These are phyloP conservation scores for Anguilla obscura DNA, from an alignment of 2,797 vertebrate species.

Conservation along the genomic window DNA sequence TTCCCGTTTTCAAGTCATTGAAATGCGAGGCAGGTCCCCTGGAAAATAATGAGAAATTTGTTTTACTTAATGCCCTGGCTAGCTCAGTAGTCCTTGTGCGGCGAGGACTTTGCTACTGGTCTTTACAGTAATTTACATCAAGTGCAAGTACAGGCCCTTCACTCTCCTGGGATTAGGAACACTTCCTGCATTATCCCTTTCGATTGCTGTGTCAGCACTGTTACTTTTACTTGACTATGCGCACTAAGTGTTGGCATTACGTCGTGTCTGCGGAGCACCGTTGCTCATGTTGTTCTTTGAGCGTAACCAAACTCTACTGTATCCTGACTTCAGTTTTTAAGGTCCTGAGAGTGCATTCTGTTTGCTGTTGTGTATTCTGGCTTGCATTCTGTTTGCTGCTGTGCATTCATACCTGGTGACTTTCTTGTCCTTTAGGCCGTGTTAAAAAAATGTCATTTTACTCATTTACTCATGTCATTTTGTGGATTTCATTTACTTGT, in stretches of 20 bases:
- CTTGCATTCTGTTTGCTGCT: constrained; percentile 28
- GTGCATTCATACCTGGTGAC: constrained; percentile 7
- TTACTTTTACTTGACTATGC: neutral
- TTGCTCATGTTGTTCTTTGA: neutral
- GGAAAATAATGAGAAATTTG: constrained; percentile 48
- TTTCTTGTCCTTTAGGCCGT: neutral
- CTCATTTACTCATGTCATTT: neutral
- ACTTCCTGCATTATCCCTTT: constrained; percentile 34
- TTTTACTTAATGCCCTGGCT: constrained; percentile 46
- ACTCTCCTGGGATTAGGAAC: neutral
- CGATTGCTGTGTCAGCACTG: neutral
- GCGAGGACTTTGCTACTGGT: constrained; percentile 32
- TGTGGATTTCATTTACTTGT: constrained; percentile 2
- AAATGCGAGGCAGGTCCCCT: constrained; percentile 49
- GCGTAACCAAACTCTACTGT: neutral
- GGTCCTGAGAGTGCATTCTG: constrained; percentile 21
- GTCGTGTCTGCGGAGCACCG: neutral
- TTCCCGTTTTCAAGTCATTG: constrained; percentile 54
- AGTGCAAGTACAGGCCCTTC: neutral
- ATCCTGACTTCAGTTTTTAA: constrained; percentile 27
- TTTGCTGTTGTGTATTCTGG: constrained; percentile 17
- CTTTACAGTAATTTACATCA: constrained; percentile 33
- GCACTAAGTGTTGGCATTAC: neutral
- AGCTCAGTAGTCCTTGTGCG: constrained; percentile 36
- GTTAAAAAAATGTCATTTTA: neutral